Conservation (phyloP, 53 echinoderm and acorn worm species). For the Astropecten irregularis region DNA sequence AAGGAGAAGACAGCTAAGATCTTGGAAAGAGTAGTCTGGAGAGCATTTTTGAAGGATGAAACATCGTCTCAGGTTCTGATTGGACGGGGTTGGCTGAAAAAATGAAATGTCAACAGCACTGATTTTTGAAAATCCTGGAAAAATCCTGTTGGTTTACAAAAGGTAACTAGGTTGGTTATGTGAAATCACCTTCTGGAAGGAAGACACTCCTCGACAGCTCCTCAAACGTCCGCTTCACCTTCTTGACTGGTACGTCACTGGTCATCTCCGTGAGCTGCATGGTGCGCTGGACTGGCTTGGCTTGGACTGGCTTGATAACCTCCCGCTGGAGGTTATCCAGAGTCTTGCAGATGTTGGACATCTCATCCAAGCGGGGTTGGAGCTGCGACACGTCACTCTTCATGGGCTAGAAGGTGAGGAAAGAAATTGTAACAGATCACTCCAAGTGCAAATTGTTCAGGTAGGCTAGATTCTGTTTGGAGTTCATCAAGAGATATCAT, state of each 20-base stretch:
- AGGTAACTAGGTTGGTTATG: no score
- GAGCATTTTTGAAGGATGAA: no score
- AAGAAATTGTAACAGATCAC: neutral
- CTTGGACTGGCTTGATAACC: constrained; percentile 71
- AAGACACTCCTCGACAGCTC: constrained; percentile 75
- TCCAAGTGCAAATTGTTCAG: no score
- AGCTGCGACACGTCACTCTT: constrained; percentile 70
- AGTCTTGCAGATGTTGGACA: constrained; percentile 71
- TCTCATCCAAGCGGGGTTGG: constrained; percentile 76
- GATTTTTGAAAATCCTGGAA: no score
- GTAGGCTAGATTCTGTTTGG: no score
- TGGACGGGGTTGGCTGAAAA: no score
- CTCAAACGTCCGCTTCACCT: constrained; percentile 73
- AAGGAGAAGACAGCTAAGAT: neutral
- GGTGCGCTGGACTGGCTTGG: constrained; percentile 73
- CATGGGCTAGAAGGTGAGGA: constrained; percentile 59
- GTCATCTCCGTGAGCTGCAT: constrained; percentile 54
- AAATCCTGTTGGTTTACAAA: no score
- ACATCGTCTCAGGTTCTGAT: no score
- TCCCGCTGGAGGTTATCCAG: constrained; percentile 76
- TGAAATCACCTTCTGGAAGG: constrained; percentile 78
- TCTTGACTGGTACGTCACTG: constrained; percentile 59
- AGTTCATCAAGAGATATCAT: no score
- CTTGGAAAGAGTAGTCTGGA: neutral
- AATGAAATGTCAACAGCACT: no score